A percentile compares a stretch with the other conserved stretches of the same genome.
Evolutionary conservation across 2,888 invertebrate genomes (phyloP).

Genomic region (Pandemis cinnamomeana): DNA sequence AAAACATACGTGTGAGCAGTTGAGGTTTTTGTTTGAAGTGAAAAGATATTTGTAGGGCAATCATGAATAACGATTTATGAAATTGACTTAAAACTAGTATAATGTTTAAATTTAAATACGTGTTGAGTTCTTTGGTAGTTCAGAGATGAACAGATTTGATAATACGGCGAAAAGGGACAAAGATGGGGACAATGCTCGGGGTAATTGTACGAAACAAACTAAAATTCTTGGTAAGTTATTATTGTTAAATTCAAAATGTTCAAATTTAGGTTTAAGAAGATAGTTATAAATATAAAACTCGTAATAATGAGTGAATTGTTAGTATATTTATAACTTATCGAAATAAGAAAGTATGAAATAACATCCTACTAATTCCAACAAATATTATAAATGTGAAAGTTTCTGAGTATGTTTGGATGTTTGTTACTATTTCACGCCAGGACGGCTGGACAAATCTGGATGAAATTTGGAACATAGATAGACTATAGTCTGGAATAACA

Average conservation of each 20-base stretch:
- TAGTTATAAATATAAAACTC: too few species aligned
- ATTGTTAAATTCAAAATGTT: not conserved
- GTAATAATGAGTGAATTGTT: too few species aligned
- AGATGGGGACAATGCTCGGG: constrained; percentile 65
- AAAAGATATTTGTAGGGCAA: not conserved
- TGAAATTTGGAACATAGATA: too few species aligned
- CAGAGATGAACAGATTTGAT: constrained; percentile 77
- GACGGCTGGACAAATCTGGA: too few species aligned
- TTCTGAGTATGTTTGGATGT: too few species aligned
- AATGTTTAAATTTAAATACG: constrained; percentile 39
- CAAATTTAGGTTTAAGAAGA: too few species aligned
- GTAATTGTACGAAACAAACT: constrained; percentile 74
- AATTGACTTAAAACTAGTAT: constrained; percentile 18
- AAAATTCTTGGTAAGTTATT: constrained; percentile 73
- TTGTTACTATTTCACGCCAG: too few species aligned
- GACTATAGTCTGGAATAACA: too few species aligned
- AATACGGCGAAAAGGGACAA: constrained; percentile 63
- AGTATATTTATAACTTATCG: too few species aligned
- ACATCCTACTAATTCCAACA: too few species aligned
- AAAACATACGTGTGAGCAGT: not conserved
- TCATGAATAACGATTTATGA: constrained; percentile 1
- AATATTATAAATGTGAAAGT: too few species aligned
- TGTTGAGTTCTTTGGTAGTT: constrained; percentile 41
- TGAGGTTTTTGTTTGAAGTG: not conserved
- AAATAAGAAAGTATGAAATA: too few species aligned